These are phyloP conservation scores for Lepus townsendii DNA, from an alignment of 2,797 vertebrate genomes.

Conservation along the genomic window DNA sequence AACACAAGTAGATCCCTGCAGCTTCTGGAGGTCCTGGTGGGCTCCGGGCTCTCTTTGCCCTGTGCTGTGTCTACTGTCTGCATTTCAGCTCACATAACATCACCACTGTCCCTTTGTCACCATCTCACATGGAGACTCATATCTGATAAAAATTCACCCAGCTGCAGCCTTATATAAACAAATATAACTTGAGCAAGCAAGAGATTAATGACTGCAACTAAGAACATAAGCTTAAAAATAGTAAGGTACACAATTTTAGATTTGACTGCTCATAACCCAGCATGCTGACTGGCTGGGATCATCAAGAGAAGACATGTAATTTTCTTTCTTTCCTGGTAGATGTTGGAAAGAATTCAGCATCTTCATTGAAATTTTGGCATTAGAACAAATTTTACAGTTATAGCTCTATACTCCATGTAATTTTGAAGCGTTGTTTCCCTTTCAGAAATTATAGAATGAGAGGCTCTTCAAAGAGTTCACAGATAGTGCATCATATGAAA, in stretches of 20 bases:
- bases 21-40: background rate
- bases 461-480: too few relatives aligned
- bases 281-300: background rate
- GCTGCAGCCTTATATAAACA: slow-evolving; percentile 43
- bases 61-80: background rate
- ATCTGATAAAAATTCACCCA: slow-evolving; percentile 53
- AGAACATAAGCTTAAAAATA: slow-evolving; percentile 22
- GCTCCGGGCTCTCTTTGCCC: background rate
- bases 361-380: slow-evolving; percentile 37
- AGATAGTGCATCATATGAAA: too few relatives aligned
- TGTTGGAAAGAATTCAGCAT: slow-evolving; percentile 16
- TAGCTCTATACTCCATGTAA: background rate
- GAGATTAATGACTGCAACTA: slow-evolving; percentile 58
- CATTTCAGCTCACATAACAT: slow-evolving; percentile 32
- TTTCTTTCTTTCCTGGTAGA: slow-evolving; percentile 4
- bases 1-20: background rate
- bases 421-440: slow-evolving; percentile 33
- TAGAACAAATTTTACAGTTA: slow-evolving; percentile 10
- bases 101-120: slow-evolving; percentile 6
- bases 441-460: background rate
- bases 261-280: slow-evolving; percentile 31
- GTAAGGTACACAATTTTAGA: slow-evolving; percentile 3
- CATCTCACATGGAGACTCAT: slow-evolving; percentile 21
- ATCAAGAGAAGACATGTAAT: slow-evolving; percentile 24
- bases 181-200: slow-evolving; percentile 32